These are phyloP conservation scores for Noctua fimbriata DNA, from an alignment of 2,888 invertebrate genomes.

Conservation along the genomic window DNA sequence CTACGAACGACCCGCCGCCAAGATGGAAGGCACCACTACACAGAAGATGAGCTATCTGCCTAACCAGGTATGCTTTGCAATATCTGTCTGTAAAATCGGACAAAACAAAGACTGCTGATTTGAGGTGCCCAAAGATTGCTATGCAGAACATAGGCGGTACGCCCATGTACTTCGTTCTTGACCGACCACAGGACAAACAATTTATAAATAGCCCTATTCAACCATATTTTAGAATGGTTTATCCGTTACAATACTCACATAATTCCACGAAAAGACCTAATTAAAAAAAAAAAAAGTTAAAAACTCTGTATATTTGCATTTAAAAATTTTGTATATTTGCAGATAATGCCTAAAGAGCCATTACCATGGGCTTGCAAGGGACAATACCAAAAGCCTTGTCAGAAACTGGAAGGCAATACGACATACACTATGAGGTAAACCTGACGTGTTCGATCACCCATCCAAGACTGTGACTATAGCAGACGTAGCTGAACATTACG, in stretches of 20 bases:
- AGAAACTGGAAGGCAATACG: conserved; percentile 81
- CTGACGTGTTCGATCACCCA: neutral
- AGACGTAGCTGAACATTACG: neutral
- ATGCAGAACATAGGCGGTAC: neutral
- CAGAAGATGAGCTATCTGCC: conserved; percentile 90
- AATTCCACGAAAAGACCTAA: neutral
- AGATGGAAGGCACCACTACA: conserved; percentile 89
- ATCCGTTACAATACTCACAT: too few relatives aligned
- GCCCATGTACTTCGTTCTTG: neutral
- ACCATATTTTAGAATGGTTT: neutral
- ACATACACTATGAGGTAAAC: conserved; percentile 84
- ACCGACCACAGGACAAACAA: neutral
- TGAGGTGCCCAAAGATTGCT: too few relatives aligned
- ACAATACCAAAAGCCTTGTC: conserved; percentile 84
- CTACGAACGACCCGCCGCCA: conserved; percentile 87
- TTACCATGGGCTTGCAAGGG: conserved; percentile 86
- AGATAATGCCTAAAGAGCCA: conserved; percentile 82
- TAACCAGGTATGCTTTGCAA: conserved; percentile 75
- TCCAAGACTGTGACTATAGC: neutral
- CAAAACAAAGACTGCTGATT: neutral
- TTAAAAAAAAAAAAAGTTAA: too few relatives aligned
- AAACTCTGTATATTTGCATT: conserved; percentile 62
- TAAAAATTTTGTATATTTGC: conserved; percentile 47
- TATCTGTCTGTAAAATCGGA: neutral
- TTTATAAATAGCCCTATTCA: neutral